Conservation (phyloP, 2,797 vertebrate species). For the Petrocephalus sullivani region DNA sequence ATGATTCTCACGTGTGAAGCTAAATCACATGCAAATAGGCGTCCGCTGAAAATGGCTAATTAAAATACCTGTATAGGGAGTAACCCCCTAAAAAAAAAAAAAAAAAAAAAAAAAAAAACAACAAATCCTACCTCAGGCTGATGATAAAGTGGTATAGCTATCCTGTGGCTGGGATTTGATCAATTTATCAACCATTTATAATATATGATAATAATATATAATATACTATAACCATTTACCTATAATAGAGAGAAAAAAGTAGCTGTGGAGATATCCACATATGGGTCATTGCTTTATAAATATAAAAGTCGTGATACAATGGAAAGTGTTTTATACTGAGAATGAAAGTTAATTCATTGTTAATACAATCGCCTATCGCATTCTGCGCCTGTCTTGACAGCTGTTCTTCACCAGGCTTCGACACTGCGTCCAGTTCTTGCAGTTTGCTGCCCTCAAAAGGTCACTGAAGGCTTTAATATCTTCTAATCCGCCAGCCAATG, state of each 20-base stretch:
- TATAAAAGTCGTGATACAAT: not conserved
- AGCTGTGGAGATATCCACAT: not conserved
- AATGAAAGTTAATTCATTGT: not conserved
- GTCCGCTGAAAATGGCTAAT: not conserved
- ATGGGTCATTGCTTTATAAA: not conserved
- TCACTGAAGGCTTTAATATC: not conserved
- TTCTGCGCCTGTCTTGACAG: not conserved
- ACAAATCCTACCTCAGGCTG: not conserved
- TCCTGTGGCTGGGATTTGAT: not conserved
- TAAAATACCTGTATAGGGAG: not conserved
- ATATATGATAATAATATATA: no score
- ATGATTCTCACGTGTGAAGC: not conserved
- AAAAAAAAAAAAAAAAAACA: no score
- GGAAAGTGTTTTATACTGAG: not conserved
- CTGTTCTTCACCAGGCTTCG: not conserved
- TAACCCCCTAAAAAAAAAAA: not conserved
- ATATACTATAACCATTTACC: no score
- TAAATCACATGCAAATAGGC: not conserved
- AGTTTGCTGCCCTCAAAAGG: not conserved
- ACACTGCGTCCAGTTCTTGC: not conserved
- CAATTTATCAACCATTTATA: not conserved
- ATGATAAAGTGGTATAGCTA: not conserved
- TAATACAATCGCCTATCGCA: not conserved
- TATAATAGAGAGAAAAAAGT: not conserved
- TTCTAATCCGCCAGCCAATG: not conserved